Base-by-base conservation (phyloP, 2,113 vertebrate genomes). In the Blennius ocellaris region DNA sequence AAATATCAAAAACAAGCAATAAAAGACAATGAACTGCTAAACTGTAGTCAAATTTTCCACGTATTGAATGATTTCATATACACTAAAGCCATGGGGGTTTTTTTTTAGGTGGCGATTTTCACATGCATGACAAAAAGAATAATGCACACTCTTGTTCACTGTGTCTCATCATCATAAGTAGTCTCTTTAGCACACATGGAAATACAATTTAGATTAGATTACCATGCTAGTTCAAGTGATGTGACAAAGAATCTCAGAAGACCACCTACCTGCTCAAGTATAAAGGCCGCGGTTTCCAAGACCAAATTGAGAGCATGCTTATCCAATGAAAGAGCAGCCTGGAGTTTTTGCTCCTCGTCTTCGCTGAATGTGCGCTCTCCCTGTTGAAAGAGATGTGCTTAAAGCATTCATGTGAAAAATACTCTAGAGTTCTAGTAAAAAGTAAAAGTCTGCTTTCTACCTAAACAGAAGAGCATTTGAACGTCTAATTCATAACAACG, bases 271-370 rank as follows among this genome's bases (percentile, higher is more conserved):
- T 98, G 97, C 71, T 98, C 96, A 57, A 98, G 92, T 91, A 98
- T 94, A 66, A 97, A 98, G 1, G 97, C 93, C 60, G 95, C 75
- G 0, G 95, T 96, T 90, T 99, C 97, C 85, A 99, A 92, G 75
- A 97, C 85, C 10, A 99, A 90, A 65, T 92, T 93, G 47, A 99
- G 96, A 75, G 95, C 94, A 54, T 94, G 94, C 83, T 96, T 97
- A 64, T 98, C 96, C 90, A 99, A 40, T 0, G 93, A 95, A 73
- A 99, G 95, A 14, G 97, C 97, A 21, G 80, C 76, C 65, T 96
- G 95, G 69, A 99, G 94, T 69, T 99, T 99, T 89, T 97, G 93
- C 81, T 98, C 97, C 65, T 99, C 97, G 30, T 99, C 98, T 80
- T 96, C 95, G 73, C 93, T 99, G 91, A 99, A 98, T 39, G 94